Base-by-base conservation (phyloP, 2,888 invertebrate species). In the Agriopis aurantiaria region DNA sequence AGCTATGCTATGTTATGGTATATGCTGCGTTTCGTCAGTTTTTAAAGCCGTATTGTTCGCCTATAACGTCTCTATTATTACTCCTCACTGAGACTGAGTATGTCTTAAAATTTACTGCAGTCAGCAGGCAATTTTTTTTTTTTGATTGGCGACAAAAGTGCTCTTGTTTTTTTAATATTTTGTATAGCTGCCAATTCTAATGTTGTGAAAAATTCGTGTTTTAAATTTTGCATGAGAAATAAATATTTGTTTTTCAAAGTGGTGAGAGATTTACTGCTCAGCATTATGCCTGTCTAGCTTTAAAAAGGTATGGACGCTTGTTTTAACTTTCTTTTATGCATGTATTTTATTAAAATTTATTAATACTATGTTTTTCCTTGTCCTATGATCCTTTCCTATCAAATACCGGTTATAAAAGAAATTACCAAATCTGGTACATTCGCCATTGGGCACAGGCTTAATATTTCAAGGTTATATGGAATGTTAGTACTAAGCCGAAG, bases 141-240 rank as follows among this genome's bases (percentile, higher is more conserved):
- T n/a, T 23, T 23, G 17, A 0, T 23, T 23, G 17, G n/a, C 6
- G 12, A 49, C 17, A 48, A 48, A 49, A 48, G 46, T 48, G n/a
- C 33, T 41, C n/a, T n/a, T 33, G 33, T 23, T 33, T 33, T 8
- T 56, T 51, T 14, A 17, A 8, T 53, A 12, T 53, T 14, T 56
- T 56, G 14, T n/a, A 14, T 56, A 8, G 3, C 4, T 56, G 41
- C 56, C 56, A 43, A 56, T 57, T n/a, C 10, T 12, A 33, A 17
- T 14, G 41, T 14, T 4, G 41, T 43, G 10, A 43, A 14, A 5
- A 57, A 40, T n/a, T 55, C 17, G 14, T 57, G 56, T 43, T 57
- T 57, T 43, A 43, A 45, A 9, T 56, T 56, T 43, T 57, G 56
- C 43, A 43, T 57, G 56, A 57, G 14, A 57, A 43, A 43, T 14